Evolutionary conservation across 2,888 invertebrate genomes (phyloP).

Genomic region (Eilema sororculum): DNA sequence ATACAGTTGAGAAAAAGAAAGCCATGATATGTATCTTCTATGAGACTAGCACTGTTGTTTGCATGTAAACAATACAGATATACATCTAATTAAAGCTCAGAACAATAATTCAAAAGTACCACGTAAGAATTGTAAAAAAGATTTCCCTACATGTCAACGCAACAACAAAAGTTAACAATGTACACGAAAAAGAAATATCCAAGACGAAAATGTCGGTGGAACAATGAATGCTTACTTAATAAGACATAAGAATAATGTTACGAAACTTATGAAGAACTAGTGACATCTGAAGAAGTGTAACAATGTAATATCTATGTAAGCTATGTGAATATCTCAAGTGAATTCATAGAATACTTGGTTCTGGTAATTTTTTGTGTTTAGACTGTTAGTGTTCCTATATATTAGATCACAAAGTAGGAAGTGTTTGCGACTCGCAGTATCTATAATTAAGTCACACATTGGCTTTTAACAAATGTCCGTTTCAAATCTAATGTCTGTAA

Average conservation of each 20-base stretch:
- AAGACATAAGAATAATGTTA: conserved; percentile 45
- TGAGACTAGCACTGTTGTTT: not conserved
- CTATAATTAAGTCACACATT: not conserved
- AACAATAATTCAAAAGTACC: not conserved
- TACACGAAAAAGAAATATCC: conserved; percentile 16
- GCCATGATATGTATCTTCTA: not conserved
- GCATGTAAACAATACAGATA: not conserved
- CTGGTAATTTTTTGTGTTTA: conserved; percentile 12
- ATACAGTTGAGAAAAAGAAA: not conserved
- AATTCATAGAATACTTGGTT: conserved; percentile 9
- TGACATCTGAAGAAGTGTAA: conserved; percentile 43
- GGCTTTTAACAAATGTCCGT: not conserved
- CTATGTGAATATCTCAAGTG: conserved; percentile 31
- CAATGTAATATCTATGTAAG: conserved; percentile 39
- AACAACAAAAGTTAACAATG: conserved; percentile 5
- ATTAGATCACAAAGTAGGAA: conserved; percentile 8
- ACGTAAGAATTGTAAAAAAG: not conserved
- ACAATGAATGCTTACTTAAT: conserved; percentile 47
- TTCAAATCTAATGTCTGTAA: not conserved
- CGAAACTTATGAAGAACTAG: conserved; percentile 42
- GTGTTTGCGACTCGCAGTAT: not conserved
- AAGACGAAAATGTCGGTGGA: conserved; percentile 27
- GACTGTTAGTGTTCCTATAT: conserved; percentile 5
- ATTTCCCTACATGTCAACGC: not conserved
- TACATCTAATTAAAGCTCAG: not conserved